Conservation (phyloP, 2,888 invertebrate species). For the Tipula helvola region DNA sequence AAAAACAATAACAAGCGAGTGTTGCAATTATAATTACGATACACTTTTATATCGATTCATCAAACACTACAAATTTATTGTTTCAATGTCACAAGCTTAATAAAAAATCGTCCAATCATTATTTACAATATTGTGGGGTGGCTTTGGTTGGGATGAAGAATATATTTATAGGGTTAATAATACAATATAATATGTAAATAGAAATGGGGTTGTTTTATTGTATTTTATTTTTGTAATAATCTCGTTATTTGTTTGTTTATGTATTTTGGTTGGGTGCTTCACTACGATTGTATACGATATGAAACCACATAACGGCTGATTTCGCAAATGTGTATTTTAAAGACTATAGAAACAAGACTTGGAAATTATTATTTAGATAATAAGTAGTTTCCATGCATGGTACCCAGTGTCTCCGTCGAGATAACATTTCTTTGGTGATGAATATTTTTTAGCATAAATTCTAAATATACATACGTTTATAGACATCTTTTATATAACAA, state of each 20-base stretch:
- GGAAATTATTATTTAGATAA: neutral
- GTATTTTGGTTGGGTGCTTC: neutral
- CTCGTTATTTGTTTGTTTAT: neutral
- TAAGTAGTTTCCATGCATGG: neutral
- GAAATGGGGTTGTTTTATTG: neutral
- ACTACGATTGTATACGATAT: neutral
- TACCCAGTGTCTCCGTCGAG: neutral
- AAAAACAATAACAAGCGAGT: neutral
- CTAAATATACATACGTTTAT: no score
- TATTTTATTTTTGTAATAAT: neutral
- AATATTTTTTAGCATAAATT: no score
- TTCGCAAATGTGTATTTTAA: neutral
- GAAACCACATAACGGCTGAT: neutral
- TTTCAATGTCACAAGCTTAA: neutral
- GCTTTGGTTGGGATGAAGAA: neutral
- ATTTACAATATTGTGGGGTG: neutral
- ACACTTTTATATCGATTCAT: neutral
- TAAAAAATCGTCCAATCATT: neutral
- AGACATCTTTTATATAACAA: no score
- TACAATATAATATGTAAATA: neutral
- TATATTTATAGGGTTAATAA: neutral
- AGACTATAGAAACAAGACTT: neutral
- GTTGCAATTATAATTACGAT: neutral
- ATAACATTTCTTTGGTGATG: neutral
- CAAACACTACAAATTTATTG: neutral